Evolutionary conservation across 2,888 invertebrate genomes (phyloP), one percentile per base, ranked within the genome.

Genomic region (Mythimna albipuncta): DNA sequence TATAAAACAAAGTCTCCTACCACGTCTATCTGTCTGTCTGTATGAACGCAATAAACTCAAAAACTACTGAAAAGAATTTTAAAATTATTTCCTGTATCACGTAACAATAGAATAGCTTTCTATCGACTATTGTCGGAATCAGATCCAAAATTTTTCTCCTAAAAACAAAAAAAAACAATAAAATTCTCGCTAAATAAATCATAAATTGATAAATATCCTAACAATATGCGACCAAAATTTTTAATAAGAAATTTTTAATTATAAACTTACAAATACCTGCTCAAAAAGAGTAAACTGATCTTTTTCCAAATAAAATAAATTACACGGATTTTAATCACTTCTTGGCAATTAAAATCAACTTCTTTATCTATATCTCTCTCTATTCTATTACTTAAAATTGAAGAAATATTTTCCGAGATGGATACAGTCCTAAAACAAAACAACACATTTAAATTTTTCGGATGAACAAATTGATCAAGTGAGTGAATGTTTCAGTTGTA

Each of bases 401-500:
- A n/a, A 61, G 19, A 55, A 41, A 47, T 58, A 21, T 70, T 52
- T 21, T 55, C 32, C 11, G 11, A 72, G 32, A 19, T 21, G 19
- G n/a, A 64, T 73, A 54, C 35, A 41, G 21, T 26, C 32, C 38
- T 26, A 38, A 50, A 55, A 47, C 21, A 77, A 67, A 81, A 71
- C 63, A 77, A 66, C 50, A 26, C 62, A 63, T 81, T 67, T n/a
- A 1, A 13, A 77, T 66, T 66, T 71, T 9, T 72, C 59, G 67
- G 54, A 52, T 72, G 65, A 66, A 63, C 38, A 61, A 77, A 7
- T 66, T 72, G 65, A 66, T 61, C 38, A 61, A 77, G 10, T 66
- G 44, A 75, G 61, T 76, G 64, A 70, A 59, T 44, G 54, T 44
- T 61, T 57, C 38, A 67, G 79, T 67, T 64, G 72, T 79, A 64